These are phyloP conservation scores for Coccyzus lansbergi DNA, from an alignment of 2,797 vertebrate genomes.

Conservation along the genomic window DNA sequence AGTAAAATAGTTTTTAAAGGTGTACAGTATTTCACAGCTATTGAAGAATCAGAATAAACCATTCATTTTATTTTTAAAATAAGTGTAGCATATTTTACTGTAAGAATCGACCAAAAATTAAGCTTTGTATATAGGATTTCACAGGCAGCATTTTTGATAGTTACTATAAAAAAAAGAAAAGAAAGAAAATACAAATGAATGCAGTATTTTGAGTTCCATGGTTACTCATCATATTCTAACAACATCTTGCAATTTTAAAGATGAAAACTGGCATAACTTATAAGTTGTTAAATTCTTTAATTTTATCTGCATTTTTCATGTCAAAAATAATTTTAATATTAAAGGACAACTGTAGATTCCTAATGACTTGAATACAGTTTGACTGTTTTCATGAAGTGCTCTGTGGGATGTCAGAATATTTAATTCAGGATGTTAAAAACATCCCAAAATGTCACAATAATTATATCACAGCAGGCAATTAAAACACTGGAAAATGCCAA, in stretches of 20 bases:
- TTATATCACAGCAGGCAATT: constrained; percentile 92
- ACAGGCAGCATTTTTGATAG: neutral
- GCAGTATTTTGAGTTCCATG: neutral
- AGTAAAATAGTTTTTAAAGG: neutral
- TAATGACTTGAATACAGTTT: constrained; percentile 86
- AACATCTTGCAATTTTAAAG: constrained; percentile 32
- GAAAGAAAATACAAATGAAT: neutral
- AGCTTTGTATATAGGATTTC: constrained; percentile 14
- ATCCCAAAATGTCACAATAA: constrained; percentile 91
- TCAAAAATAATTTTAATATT: constrained; percentile 81
- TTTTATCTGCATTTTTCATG: constrained; percentile 76
- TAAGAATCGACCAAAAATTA: constrained; percentile 34
- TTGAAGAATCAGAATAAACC: neutral
- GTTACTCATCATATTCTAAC: constrained; percentile 3
- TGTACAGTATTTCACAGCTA: neutral
- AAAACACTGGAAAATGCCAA: constrained; percentile 89
- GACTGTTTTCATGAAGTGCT: constrained; percentile 87
- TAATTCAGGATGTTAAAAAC: constrained; percentile 91
- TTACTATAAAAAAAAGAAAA: neutral
- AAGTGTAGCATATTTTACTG: constrained; percentile 28
- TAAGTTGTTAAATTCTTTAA: constrained; percentile 76
- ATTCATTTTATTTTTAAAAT: neutral
- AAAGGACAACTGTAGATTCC: constrained; percentile 82
- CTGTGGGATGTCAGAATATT: constrained; percentile 90
- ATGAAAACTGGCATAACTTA: constrained; percentile 57